These are phyloP conservation scores for Lithodes maja DNA, from an alignment of 2,888 invertebrate species.

Conservation along the genomic window DNA sequence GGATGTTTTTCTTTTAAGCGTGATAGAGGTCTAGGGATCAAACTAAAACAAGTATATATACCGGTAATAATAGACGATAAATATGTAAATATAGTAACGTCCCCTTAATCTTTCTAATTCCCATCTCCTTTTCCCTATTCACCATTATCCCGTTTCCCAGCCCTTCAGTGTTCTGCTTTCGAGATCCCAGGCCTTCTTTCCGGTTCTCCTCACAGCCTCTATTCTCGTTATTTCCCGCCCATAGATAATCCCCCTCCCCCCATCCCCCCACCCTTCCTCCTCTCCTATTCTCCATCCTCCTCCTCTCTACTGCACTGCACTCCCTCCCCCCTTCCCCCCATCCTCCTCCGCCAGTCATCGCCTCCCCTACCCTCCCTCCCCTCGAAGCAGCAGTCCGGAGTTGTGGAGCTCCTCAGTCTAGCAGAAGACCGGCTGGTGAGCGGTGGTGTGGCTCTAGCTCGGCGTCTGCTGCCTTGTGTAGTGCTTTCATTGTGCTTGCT, in stretches of 20 bases:
- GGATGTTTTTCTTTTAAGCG: too few species aligned
- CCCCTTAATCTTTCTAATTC: neutral
- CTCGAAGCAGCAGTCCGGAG: slow-evolving; percentile 14
- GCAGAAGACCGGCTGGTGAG: slow-evolving; percentile 51
- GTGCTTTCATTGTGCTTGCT: slow-evolving; percentile 11
- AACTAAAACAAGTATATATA: too few species aligned
- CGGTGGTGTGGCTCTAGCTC: slow-evolving; percentile 36
- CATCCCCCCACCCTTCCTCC: neutral
- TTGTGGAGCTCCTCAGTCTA: slow-evolving; percentile 34
- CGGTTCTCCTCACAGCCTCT: neutral
- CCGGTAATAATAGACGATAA: too few species aligned
- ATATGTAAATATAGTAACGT: too few species aligned
- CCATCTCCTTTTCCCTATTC: neutral
- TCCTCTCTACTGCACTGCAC: neutral
- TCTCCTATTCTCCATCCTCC: neutral
- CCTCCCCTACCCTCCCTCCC: slow-evolving; percentile 16
- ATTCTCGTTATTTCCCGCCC: neutral
- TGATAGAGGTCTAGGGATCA: too few species aligned
- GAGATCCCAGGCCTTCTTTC: neutral
- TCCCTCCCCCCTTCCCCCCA: neutral
- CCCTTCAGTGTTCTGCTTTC: neutral
- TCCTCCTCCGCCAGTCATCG: neutral
- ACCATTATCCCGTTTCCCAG: neutral
- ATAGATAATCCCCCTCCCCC: neutral
- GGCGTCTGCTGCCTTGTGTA: slow-evolving; percentile 24